Base-by-base conservation (phyloP, 2,113 vertebrate genomes). In the Macrotus californicus region DNA sequence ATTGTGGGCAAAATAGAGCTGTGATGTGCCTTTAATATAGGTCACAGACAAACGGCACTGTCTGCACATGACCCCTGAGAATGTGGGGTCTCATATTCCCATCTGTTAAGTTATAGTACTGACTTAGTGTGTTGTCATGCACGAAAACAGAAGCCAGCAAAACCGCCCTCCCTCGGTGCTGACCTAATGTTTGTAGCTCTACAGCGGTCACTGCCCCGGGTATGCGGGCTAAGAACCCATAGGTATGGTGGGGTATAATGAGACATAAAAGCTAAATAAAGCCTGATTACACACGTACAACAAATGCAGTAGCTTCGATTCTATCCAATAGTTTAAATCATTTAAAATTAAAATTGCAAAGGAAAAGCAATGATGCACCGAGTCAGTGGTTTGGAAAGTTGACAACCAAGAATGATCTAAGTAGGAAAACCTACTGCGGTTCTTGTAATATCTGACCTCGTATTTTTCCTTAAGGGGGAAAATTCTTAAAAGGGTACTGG, bases 311-410 rank as follows among this genome's bases (percentile, higher is more conserved):
- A 76, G 70, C 29, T 64, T 67, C 70, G 76, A 73, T 88, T 94
- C 61, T 81, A 67, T 43, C 86, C 87, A 79, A 91, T 0, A 84
- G 83, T 29, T 91, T 34, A 84, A 94, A 96, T 67, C 79, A 93
- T n/a, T 85, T 88, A 90, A 89, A 89, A 89, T 88, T 64, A 94
- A 89, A 79, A 81, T 31, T 84, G 34, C 24, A 64, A 88, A 95
- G 48, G 19, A 90, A 88, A 85, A 94, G 52, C 10, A 41, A 41
- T 19, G 4, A 70, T 67, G 39, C 12, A 52, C 26, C 56, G 46
- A 86, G 36, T 39, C 7, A 54, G 72, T 36, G 70, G 59, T 54
- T 21, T 95, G 22, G 34, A 82, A 91, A 83, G 52, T 10, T 64
- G 54, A 84, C 34, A 36, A 29, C 31, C 54, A 87, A 92, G 90